phyloP scores from a whole-genome alignment of 1,140 invertebrate genomes.

The Thalassaphorura encarpata region DNA sequence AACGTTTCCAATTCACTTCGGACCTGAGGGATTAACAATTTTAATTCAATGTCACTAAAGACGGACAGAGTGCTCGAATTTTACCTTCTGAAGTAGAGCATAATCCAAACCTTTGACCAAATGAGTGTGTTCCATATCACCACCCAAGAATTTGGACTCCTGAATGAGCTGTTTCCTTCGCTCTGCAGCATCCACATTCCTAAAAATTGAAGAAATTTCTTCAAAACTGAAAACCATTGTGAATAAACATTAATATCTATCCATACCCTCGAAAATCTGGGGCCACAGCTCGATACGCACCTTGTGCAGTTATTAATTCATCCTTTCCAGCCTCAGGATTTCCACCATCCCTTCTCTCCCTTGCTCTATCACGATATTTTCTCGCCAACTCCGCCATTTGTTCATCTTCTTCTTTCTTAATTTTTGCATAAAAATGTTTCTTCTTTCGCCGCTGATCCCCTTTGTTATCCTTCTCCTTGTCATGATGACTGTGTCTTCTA shows the following conservation, averaged over 20 bases:
- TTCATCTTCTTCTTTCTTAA: conserved; percentile 84
- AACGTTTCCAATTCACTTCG: conserved; percentile 66
- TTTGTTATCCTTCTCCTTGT: conserved; percentile 18
- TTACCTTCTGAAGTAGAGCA: conserved; percentile 93
- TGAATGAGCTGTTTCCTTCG: conserved; percentile 90
- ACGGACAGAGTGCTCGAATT: conserved; percentile 17
- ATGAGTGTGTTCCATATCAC: conserved; percentile 99
- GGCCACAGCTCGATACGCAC: conserved; percentile 87
- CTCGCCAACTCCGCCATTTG: conserved; percentile 90
- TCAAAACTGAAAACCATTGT: background rate
- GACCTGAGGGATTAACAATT: conserved; percentile 36
- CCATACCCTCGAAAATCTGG: conserved; percentile 51
- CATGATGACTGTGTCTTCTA: background rate
- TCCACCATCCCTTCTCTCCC: conserved; percentile 81
- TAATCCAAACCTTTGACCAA: conserved; percentile 99
- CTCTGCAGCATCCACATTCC: conserved; percentile 81
- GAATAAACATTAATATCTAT: background rate
- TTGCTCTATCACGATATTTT: conserved; percentile 87
- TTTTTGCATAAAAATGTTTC: conserved; percentile 31
- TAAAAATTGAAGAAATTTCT: conserved; percentile 21
- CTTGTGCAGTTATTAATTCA: conserved; percentile 71
- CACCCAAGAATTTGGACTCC: conserved; percentile 98
- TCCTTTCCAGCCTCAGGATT: conserved; percentile 72
- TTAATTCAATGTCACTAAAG: background rate
- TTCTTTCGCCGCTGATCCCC: conserved; percentile 30